These are phyloP conservation scores for Meloidogyne chitwoodi DNA, from an alignment of 1,140 invertebrate species.

Conservation along the genomic window DNA sequence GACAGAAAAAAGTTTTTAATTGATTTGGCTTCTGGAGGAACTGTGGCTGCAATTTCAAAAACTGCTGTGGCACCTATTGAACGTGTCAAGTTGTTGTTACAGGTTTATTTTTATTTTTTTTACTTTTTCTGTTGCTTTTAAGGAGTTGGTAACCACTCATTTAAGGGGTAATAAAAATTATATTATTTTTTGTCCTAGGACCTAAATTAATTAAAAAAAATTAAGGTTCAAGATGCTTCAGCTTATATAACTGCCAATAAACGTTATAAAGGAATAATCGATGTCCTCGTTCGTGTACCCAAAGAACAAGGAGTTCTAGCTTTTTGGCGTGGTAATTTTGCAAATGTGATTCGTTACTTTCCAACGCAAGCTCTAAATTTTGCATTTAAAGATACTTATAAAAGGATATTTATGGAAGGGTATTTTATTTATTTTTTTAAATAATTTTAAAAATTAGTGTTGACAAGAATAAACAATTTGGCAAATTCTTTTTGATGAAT, in stretches of 20 bases:
- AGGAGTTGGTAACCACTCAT: too few relatives aligned
- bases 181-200: too few relatives aligned
- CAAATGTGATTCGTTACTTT: slow-evolving; percentile 58
- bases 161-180: too few relatives aligned
- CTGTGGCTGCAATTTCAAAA: slow-evolving; percentile 82
- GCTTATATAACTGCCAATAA: slow-evolving; percentile 74
- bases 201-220: too few relatives aligned
- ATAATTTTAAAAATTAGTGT: slow-evolving; percentile 62
- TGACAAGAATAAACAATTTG: slow-evolving; percentile 81
- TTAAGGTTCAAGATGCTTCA: slow-evolving; percentile 61
- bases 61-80: slow-evolving; percentile 67
- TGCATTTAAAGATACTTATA: slow-evolving; percentile 60
- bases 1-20: slow-evolving; percentile 46
- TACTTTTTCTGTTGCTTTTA: background rate
- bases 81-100: slow-evolving; percentile 62
- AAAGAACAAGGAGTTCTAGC: slow-evolving; percentile 53
- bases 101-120: slow-evolving; percentile 48
- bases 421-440: background rate
- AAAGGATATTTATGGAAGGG: slow-evolving; percentile 51
- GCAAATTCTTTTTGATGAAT: slow-evolving; percentile 75
- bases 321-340: slow-evolving; percentile 57
- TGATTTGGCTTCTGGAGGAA: slow-evolving; percentile 66
- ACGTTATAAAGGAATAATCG: slow-evolving; percentile 59
- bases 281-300: slow-evolving; percentile 51
- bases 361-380: slow-evolving; percentile 60